Conservation (phyloP, 2,888 invertebrate species). For the Buathra laborator region DNA sequence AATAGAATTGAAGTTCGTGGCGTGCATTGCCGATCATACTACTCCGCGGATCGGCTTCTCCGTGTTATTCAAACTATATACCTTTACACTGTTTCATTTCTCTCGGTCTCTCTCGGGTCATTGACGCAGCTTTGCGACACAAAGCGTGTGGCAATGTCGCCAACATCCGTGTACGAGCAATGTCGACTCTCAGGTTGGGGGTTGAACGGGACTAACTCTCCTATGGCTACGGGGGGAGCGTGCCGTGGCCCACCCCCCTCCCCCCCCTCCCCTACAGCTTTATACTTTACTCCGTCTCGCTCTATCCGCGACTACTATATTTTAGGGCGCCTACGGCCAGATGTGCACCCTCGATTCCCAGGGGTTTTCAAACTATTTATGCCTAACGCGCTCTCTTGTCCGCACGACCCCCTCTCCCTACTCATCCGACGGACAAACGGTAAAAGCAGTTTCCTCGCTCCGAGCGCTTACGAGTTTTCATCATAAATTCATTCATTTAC, state of each 20-base stretch:
- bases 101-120: slow-evolving; percentile 34
- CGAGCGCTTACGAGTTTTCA: slow-evolving; percentile 37
- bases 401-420: slow-evolving; percentile 19
- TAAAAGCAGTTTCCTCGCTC: slow-evolving; percentile 26
- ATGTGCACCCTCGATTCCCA: slow-evolving; percentile 81
- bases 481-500: slow-evolving; percentile 62
- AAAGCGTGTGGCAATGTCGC: slow-evolving; percentile 63
- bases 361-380: slow-evolving; percentile 74
- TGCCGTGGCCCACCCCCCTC: slow-evolving; percentile 70
- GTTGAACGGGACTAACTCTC: slow-evolving; percentile 58
- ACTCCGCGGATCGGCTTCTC: neutral
- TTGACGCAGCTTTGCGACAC: slow-evolving; percentile 58
- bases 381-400: slow-evolving; percentile 26
- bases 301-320: slow-evolving; percentile 74
- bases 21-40: neutral
- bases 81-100: slow-evolving; percentile 24
- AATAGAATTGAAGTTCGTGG: no score
- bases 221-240: slow-evolving; percentile 53
- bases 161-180: slow-evolving; percentile 42
- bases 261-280: slow-evolving; percentile 74
- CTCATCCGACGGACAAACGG: slow-evolving; percentile 23
- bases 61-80: neutral
- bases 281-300: slow-evolving; percentile 77
- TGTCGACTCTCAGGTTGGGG: slow-evolving; percentile 35
- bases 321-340: slow-evolving; percentile 79